A percentile compares a stretch with the other conserved stretches of the same genome.
phyloP scores from a whole-genome alignment of 2,113 vertebrate species.

The Motacilla tschutschensis region DNA sequence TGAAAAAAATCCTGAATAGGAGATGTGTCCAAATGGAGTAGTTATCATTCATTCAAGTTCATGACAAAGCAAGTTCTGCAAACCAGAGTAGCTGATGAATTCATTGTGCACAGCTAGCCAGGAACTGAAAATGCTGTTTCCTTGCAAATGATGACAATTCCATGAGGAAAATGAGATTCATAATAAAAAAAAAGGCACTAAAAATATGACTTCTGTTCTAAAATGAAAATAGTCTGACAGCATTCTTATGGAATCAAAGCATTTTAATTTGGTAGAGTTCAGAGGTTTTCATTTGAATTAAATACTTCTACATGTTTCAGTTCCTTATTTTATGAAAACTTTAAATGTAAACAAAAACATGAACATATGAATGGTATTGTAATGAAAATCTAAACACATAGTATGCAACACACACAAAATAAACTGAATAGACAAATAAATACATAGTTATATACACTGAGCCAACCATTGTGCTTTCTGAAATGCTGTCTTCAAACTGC shows the following conservation, averaged over 20 bases:
- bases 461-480: not conserved
- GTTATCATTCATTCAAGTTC: not conserved
- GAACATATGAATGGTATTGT: not conserved
- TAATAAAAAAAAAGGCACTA: not conserved
- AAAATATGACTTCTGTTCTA: not conserved
- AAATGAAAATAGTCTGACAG: not conserved
- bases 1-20: not conserved
- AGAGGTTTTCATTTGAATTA: not conserved
- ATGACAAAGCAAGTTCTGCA: constrained; percentile 14
- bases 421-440: not conserved
- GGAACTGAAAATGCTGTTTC: not conserved
- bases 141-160: constrained; percentile 6
- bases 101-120: not conserved
- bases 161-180: not conserved
- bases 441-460: not conserved
- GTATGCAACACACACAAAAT: not conserved
- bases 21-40: not conserved
- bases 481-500: not conserved
- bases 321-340: not conserved
- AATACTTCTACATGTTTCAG: not conserved
- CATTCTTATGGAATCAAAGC: not conserved
- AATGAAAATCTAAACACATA: not conserved
- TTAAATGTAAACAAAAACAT: not conserved
- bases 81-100: not conserved
- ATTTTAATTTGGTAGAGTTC: not conserved